These are phyloP conservation scores for Mamestra brassicae DNA, from an alignment of 2,888 invertebrate species.

Conservation along the genomic window DNA sequence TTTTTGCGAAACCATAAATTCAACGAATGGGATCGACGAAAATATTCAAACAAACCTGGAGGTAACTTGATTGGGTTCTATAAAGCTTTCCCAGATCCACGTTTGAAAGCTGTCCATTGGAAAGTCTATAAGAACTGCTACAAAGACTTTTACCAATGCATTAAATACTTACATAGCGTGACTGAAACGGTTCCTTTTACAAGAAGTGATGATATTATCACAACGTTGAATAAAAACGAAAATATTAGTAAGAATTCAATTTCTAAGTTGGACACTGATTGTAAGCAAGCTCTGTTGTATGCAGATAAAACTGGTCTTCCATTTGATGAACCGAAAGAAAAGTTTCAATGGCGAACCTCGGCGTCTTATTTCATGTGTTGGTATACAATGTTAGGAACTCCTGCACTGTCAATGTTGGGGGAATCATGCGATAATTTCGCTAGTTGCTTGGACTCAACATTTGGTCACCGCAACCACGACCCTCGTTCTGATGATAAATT, in stretches of 20 bases:
- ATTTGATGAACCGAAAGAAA: constrained; percentile 90
- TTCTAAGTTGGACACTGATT: constrained; percentile 81
- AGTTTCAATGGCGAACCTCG: constrained; percentile 92
- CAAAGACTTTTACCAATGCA: constrained; percentile 88
- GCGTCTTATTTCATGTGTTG: constrained; percentile 93
- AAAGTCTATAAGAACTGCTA: constrained; percentile 91
- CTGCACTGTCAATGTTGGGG: constrained; percentile 87
- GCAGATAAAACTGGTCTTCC: constrained; percentile 87
- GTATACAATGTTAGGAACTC: constrained; percentile 91
- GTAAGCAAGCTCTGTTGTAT: constrained; percentile 81
- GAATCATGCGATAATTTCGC: constrained; percentile 92
- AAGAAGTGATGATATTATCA: constrained; percentile 88
- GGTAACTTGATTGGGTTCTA: constrained; percentile 73
- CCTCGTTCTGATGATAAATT: constrained; percentile 89
- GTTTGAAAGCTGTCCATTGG: constrained; percentile 91
- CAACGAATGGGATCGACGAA: constrained; percentile 91
- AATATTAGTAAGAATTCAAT: constrained; percentile 43
- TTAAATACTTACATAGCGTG: constrained; percentile 88
- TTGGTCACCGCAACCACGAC: constrained; percentile 87
- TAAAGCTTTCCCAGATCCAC: constrained; percentile 89
- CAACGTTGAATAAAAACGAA: constrained; percentile 83
- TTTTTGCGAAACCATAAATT: constrained; percentile 92
- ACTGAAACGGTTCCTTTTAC: constrained; percentile 82
- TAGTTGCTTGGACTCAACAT: constrained; percentile 86
- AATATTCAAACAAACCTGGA: constrained; percentile 76